phyloP scores from a whole-genome alignment of 2,888 invertebrate genomes.

The Drosophila engyochracea region DNA sequence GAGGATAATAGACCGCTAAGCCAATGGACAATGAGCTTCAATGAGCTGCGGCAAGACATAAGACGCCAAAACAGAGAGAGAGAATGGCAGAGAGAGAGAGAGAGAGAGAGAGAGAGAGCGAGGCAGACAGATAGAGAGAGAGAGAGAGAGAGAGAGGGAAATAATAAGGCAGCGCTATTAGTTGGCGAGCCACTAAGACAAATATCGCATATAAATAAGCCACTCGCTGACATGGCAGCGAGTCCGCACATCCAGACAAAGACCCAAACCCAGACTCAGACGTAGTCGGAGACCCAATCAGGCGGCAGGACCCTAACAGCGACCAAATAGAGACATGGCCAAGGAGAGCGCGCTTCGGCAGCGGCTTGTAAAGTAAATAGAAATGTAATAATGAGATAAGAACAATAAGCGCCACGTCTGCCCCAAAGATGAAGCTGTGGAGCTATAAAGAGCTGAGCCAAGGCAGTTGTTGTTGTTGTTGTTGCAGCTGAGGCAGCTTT shows the following conservation, averaged over 20 bases:
- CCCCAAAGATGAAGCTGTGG: slow-evolving; percentile 22
- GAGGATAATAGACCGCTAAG: slow-evolving; percentile 43
- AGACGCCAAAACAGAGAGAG: slow-evolving; percentile 24
- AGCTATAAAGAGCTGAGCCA: slow-evolving; percentile 1
- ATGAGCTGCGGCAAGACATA: slow-evolving; percentile 47
- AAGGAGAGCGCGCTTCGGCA: slow-evolving; percentile 3
- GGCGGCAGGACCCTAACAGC: slow-evolving; percentile 1
- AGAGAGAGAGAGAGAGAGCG: neutral
- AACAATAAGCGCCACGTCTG: slow-evolving; percentile 66
- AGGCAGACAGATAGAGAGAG: too few species aligned
- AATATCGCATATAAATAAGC: slow-evolving; percentile 77
- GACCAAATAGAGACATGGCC: slow-evolving; percentile 15
- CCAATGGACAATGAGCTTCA: slow-evolving; percentile 51
- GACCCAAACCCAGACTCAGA: neutral
- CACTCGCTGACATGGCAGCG: slow-evolving; percentile 39
- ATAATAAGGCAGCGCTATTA: slow-evolving; percentile 59
- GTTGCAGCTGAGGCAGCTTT: slow-evolving; percentile 20
- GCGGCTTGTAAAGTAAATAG: slow-evolving; percentile 65
- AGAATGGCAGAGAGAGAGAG: neutral
- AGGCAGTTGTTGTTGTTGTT: slow-evolving; percentile 17
- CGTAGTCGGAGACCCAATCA: neutral
- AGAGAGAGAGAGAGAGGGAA: neutral
- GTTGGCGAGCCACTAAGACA: slow-evolving; percentile 71
- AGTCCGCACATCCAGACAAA: neutral
- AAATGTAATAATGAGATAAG: slow-evolving; percentile 79